Conservation (phyloP, 2,888 invertebrate species). For the Tridacna crocea region DNA sequence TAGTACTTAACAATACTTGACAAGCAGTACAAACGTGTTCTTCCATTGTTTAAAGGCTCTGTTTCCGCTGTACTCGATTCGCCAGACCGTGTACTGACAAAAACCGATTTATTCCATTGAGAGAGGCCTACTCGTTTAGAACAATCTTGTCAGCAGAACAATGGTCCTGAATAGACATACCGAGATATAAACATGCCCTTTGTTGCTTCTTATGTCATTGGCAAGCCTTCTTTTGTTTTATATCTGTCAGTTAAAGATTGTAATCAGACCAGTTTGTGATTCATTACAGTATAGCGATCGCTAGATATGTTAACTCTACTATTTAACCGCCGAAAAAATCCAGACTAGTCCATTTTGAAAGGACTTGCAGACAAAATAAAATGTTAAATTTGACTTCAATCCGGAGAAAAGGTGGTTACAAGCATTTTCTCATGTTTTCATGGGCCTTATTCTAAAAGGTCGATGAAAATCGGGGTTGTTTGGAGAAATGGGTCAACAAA, state of each 20-base stretch:
- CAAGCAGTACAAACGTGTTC: too few relatives aligned
- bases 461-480: not conserved
- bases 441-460: too few relatives aligned
- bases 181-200: not conserved
- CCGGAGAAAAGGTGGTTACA: too few relatives aligned
- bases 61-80: constrained; percentile 22
- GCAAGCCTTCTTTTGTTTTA: not conserved
- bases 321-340: too few relatives aligned
- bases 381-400: too few relatives aligned
- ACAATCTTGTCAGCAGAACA: constrained; percentile 4
- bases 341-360: too few relatives aligned
- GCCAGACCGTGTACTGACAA: constrained; percentile 18
- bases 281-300: not conserved
- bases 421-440: too few relatives aligned
- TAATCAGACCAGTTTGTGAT: not conserved
- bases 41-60: not conserved
- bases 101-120: constrained; percentile 23
- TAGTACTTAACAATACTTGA: too few relatives aligned
- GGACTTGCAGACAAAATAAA: too few relatives aligned
- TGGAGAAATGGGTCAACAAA: too few relatives aligned
- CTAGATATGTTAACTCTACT: not conserved
- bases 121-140: constrained; percentile 19
- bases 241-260: not conserved
- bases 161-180: not conserved
- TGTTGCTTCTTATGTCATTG: not conserved